These are phyloP conservation scores for Cathartes aura DNA, from an alignment of 2,113 vertebrate species.

Conservation along the genomic window DNA sequence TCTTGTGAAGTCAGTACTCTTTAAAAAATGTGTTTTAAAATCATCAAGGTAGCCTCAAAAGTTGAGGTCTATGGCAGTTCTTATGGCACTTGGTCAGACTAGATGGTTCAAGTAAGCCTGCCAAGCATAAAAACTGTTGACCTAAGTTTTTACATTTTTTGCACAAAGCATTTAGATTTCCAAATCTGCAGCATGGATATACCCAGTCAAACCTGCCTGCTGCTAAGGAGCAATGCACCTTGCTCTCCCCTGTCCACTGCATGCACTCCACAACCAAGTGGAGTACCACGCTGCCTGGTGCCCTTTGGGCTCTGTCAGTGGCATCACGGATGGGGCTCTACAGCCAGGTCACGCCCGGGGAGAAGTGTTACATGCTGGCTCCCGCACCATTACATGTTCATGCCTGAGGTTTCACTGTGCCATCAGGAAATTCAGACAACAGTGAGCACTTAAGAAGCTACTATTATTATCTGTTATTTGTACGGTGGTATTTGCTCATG, in stretches of 20 bases:
- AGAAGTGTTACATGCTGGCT: neutral
- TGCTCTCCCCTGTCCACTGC: neutral
- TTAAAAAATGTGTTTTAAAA: neutral
- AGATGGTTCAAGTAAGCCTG: neutral
- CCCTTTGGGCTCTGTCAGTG: neutral
- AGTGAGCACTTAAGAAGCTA: neutral
- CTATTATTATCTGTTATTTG: neutral
- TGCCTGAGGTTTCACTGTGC: neutral
- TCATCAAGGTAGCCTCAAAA: neutral
- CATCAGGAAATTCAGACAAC: neutral
- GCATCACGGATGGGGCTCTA: neutral
- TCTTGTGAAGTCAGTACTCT: neutral
- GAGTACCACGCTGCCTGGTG: neutral
- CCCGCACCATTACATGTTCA: neutral
- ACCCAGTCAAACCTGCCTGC: neutral
- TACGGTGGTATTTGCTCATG: neutral
- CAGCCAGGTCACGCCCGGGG: rapidly evolving
- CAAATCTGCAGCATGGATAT: neutral
- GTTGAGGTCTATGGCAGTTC: neutral
- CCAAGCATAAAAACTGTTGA: neutral
- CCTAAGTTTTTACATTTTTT: neutral
- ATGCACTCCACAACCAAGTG: neutral
- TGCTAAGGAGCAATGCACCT: neutral
- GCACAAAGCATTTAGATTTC: neutral
- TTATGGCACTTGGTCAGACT: neutral